Base-by-base conservation (phyloP, 2,113 vertebrate species). In the Odocoileus hemionus region DNA sequence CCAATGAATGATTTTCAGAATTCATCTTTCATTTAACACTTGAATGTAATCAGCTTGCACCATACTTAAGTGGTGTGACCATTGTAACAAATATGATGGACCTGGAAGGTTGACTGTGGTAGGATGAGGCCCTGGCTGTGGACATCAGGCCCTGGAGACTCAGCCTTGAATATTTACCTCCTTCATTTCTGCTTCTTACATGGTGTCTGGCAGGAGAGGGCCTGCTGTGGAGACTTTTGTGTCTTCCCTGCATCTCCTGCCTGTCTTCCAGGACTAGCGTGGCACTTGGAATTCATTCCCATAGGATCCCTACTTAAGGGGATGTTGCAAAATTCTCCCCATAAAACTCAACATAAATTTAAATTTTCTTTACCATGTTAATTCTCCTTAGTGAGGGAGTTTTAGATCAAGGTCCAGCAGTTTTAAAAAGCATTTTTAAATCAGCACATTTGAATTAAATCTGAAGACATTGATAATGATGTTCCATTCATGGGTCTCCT, bases 381-480 rank as follows among this genome's bases (percentile, higher is more conserved):
- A 36, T 12, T 88, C 23, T 30, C 76, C 54, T 39, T 43, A 90
- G 85, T 57, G 70, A 86, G 91, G 70, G n/a, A 76, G n/a, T 87
- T 91, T 96, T 76, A 83, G 67, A 52, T 96, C 25, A 80, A 79
- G 33, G 23, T 74, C 70, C 23, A 67, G 39, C 60, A 80, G 78
- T 86, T 79, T 36, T 36, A 89, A 91, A 89, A 86, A n/a, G 36
- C 58, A 30, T 87, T 58, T 74, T 61, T 52, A 79, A 88, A 67
- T 57, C 82, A 89, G 78, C 50, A 61, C 45, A 28, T 67, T 57
- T 39, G 30, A 86, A 85, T 95, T 78, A 86, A 88, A 91, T 79
- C 87, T 55, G 76, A 80, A 93, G 50, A 89, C 50, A 26, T 0
- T 86, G 93, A 43, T 64, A 55, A 91, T 39, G 80, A 60, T 19